Conservation (phyloP, 2,113 vertebrate genomes). For the Phaethon lepturus region DNA sequence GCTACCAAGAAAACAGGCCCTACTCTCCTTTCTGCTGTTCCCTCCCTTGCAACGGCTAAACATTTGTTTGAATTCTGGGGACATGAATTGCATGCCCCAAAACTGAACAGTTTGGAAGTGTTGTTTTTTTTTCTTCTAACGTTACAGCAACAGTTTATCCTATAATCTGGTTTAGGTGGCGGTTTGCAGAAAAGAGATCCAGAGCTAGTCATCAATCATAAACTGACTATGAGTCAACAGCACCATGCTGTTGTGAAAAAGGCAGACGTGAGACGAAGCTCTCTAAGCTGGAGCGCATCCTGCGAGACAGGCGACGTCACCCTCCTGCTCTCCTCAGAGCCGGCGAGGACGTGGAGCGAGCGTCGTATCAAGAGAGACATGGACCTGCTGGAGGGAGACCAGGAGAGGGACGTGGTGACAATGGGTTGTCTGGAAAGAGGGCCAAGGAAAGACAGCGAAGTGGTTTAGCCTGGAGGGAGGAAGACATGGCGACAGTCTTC, state of each 20-base stretch:
- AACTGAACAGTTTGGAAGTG: not conserved
- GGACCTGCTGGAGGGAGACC: not conserved
- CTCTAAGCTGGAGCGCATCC: not conserved
- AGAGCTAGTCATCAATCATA: not conserved
- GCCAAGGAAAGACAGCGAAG: not conserved
- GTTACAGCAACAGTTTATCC: not conserved
- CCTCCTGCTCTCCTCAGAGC: not conserved
- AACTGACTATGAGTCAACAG: not conserved
- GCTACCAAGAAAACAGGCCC: not conserved
- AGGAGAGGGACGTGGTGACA: fast-evolving
- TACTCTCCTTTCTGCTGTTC: not conserved
- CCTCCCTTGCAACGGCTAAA: not conserved
- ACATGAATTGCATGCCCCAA: not conserved
- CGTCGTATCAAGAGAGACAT: not conserved
- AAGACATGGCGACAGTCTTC: not conserved
- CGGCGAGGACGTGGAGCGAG: fast-evolving
- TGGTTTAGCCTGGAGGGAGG: not conserved
- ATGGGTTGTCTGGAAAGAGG: not conserved
- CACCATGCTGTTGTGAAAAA: not conserved
- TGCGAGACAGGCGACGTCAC: not conserved
- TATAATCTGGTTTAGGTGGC: not conserved
- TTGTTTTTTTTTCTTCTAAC: fast-evolving
- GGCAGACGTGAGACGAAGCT: not conserved
- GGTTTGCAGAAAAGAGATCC: not conserved
- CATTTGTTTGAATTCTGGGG: not conserved